phyloP scores from a whole-genome alignment of 2,888 invertebrate species.

The Agrotis puta region DNA sequence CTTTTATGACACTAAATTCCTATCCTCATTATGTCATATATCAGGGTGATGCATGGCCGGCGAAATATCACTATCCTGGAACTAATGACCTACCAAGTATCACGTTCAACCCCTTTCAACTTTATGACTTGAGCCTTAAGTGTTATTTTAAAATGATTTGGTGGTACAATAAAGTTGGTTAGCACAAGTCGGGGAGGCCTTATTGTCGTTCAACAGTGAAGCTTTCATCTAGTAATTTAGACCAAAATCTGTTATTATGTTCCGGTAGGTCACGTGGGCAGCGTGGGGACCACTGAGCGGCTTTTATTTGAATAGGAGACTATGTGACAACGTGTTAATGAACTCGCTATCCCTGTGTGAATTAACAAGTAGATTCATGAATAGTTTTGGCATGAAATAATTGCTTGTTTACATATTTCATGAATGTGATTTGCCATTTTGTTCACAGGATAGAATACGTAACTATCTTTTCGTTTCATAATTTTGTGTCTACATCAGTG shows the following conservation, averaged over 20 bases:
- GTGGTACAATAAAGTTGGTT: neutral
- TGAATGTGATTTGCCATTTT: conserved; percentile 11
- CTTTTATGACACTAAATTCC: conserved; percentile 69
- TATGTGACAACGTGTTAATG: conserved; percentile 9
- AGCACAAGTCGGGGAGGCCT: conserved; percentile 51
- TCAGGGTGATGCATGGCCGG: conserved; percentile 73
- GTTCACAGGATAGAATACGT: neutral
- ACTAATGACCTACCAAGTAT: conserved; percentile 69
- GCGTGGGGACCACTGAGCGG: neutral
- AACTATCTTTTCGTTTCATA: neutral
- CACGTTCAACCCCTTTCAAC: neutral
- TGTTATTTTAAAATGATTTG: conserved; percentile 31
- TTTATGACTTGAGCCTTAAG: conserved; percentile 21
- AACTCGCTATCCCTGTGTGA: conserved; percentile 5
- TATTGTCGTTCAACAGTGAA: conserved; percentile 66
- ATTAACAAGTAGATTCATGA: conserved; percentile 13
- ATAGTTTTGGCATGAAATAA: conserved; percentile 22
- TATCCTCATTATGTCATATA: conserved; percentile 76
- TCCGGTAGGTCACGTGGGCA: conserved; percentile 37
- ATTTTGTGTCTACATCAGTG: neutral
- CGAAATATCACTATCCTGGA: conserved; percentile 69
- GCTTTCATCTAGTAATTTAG: conserved; percentile 67
- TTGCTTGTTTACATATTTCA: conserved; percentile 15
- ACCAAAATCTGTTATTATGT: conserved; percentile 69
- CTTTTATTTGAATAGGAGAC: conserved; percentile 30